Evolutionary conservation across 1,140 invertebrate genomes (phyloP).

Genomic region (Drosophila truncata): DNA sequence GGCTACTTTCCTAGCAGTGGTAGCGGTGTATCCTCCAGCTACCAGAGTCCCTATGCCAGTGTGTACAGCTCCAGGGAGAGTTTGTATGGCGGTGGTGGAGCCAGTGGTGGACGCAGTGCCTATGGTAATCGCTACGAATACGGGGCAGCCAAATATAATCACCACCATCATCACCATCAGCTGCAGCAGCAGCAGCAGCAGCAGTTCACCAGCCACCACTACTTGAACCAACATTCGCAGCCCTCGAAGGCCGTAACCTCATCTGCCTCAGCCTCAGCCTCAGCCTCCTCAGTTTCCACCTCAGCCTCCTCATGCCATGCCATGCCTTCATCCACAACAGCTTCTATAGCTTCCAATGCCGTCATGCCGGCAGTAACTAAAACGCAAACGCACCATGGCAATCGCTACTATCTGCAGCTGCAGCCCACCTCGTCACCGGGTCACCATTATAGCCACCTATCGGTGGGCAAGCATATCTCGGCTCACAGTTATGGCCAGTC

Average conservation of each 20-base stretch:
- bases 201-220: constrained; percentile 41
- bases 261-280: constrained; percentile 50
- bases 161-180: constrained; percentile 33
- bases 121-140: constrained; percentile 78
- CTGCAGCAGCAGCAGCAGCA: constrained; percentile 42
- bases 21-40: constrained; percentile 39
- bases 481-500: constrained; percentile 53
- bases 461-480: constrained; percentile 62
- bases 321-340: constrained; percentile 21
- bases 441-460: constrained; percentile 62
- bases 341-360: constrained; percentile 30
- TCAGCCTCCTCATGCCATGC: constrained; percentile 29
- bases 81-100: constrained; percentile 68
- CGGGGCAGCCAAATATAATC: constrained; percentile 53
- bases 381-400: constrained; percentile 53
- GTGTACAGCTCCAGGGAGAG: constrained; percentile 79
- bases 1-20: constrained; percentile 69
- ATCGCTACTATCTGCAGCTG: constrained; percentile 61
- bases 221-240: constrained; percentile 44
- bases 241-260: constrained; percentile 26
- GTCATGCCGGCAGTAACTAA: constrained; percentile 32
- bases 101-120: constrained; percentile 11
- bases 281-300: constrained; percentile 1
- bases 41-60: constrained; percentile 82
- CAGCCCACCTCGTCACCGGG: constrained; percentile 34